These are phyloP conservation scores for Ophion ellenae DNA, from an alignment of 2,888 invertebrate genomes.

Conservation along the genomic window DNA sequence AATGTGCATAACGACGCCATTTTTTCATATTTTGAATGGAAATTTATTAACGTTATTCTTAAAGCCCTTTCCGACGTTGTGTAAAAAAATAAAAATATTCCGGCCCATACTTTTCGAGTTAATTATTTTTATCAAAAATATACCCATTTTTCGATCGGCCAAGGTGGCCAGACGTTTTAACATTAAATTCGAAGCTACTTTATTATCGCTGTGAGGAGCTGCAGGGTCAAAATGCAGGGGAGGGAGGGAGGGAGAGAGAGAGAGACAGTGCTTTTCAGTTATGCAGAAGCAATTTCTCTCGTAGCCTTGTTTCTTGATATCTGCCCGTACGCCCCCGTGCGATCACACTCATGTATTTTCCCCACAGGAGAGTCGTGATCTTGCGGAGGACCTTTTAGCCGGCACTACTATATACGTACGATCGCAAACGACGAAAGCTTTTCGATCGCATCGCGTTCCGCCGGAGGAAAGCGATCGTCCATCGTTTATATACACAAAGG, in stretches of 20 bases:
- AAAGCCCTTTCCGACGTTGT: too few relatives aligned
- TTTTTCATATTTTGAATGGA: too few relatives aligned
- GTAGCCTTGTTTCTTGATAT: constrained; percentile 67
- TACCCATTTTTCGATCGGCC: too few relatives aligned
- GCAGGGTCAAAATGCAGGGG: too few relatives aligned
- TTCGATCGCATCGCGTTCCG: constrained; percentile 29
- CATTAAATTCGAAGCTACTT: too few relatives aligned
- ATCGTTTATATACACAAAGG: constrained; percentile 29
- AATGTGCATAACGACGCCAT: too few relatives aligned
- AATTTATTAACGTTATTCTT: too few relatives aligned
- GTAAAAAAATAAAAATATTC: too few relatives aligned
- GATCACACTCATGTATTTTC: constrained; percentile 21
- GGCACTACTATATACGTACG: constrained; percentile 23
- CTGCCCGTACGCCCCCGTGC: constrained; percentile 46
- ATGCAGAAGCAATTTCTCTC: constrained; percentile 67
- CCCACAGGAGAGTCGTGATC: constrained; percentile 49
- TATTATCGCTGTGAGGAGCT: too few relatives aligned
- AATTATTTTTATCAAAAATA: too few relatives aligned
- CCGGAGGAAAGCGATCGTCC: constrained; percentile 60
- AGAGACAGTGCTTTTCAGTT: constrained; percentile 50
- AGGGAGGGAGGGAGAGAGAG: constrained; percentile 39
- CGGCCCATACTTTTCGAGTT: too few relatives aligned
- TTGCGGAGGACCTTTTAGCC: constrained; percentile 63
- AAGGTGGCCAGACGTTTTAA: too few relatives aligned
- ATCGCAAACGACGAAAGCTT: constrained; percentile 48